phyloP scores from a whole-genome alignment of 1,140 invertebrate genomes.

The Spodoptera litura region DNA sequence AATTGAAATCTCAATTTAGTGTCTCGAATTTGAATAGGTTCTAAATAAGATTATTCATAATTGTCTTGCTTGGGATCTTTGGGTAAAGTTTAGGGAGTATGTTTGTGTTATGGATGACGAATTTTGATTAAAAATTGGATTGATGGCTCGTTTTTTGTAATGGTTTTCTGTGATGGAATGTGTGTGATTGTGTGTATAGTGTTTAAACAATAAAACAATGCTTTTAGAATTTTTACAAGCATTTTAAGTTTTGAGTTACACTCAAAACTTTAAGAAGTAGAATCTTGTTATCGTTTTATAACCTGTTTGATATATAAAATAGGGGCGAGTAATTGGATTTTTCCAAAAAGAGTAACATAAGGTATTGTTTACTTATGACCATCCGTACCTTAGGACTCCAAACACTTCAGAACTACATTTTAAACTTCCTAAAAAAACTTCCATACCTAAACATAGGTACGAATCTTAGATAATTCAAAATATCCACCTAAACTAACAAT shows the following conservation, averaged over 20 bases:
- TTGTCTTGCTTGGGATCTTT: conserved; percentile 16
- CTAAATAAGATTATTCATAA: conserved; percentile 37
- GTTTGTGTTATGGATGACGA: not conserved
- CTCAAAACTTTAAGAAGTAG: no score
- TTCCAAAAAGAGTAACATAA: no score
- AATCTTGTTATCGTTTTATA: no score
- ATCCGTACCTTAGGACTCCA: not conserved
- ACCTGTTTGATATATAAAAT: not conserved
- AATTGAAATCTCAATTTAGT: conserved; percentile 43
- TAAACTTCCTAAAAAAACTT: not conserved
- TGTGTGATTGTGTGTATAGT: no score
- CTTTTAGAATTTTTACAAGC: no score
- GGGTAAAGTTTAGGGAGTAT: not conserved
- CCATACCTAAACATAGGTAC: not conserved
- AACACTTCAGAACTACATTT: not conserved
- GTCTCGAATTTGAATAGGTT: conserved; percentile 33
- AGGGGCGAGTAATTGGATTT: no score
- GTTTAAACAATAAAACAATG: no score
- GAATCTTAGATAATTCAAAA: conserved; percentile 15
- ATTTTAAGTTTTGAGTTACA: no score
- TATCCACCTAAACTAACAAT: conserved; percentile 7
- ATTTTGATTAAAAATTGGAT: not conserved
- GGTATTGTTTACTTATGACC: no score
- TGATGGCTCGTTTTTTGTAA: not conserved
- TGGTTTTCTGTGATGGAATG: not conserved